These are phyloP conservation scores for Rhynchophorus ferrugineus DNA, from an alignment of 1,140 invertebrate species.

Conservation along the genomic window DNA sequence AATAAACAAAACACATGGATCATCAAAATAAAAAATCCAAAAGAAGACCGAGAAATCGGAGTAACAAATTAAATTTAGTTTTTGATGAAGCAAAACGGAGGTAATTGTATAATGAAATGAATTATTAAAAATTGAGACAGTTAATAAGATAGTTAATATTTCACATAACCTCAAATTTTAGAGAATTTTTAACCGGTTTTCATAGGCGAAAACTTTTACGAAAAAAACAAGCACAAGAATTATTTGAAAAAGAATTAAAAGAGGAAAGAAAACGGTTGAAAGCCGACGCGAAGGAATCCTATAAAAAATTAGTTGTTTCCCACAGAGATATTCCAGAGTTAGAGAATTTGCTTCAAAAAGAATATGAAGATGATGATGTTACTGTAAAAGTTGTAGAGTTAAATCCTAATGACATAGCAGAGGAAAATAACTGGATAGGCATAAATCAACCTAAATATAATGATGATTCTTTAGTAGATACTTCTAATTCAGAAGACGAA, in stretches of 20 bases:
- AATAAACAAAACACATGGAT: conserved; percentile 22
- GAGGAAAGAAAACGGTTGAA: conserved; percentile 67
- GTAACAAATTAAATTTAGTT: conserved; percentile 49
- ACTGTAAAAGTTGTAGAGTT: conserved; percentile 68
- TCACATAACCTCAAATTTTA: conserved; percentile 14
- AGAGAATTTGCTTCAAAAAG: conserved; percentile 56
- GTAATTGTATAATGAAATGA: conserved; percentile 38
- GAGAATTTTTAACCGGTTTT: conserved; percentile 70
- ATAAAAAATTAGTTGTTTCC: conserved; percentile 56
- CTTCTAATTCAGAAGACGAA: conserved; percentile 36
- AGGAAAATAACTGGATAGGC: conserved; percentile 61
- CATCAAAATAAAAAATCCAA: conserved; percentile 17
- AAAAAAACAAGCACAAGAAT: conserved; percentile 60
- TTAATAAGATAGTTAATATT: background rate
- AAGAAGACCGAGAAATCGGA: conserved; percentile 33
- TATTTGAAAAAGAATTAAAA: conserved; percentile 60
- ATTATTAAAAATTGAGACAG: background rate
- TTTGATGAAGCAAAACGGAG: conserved; percentile 54
- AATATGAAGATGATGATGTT: conserved; percentile 65
- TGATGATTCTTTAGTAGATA: conserved; percentile 40
- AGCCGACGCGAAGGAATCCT: conserved; percentile 58
- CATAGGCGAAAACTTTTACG: conserved; percentile 66
- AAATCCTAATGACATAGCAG: conserved; percentile 54
- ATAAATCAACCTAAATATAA: conserved; percentile 51
- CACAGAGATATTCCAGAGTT: conserved; percentile 57